phyloP scores from a whole-genome alignment of 1,140 invertebrate genomes.

The Prorops nasuta region DNA sequence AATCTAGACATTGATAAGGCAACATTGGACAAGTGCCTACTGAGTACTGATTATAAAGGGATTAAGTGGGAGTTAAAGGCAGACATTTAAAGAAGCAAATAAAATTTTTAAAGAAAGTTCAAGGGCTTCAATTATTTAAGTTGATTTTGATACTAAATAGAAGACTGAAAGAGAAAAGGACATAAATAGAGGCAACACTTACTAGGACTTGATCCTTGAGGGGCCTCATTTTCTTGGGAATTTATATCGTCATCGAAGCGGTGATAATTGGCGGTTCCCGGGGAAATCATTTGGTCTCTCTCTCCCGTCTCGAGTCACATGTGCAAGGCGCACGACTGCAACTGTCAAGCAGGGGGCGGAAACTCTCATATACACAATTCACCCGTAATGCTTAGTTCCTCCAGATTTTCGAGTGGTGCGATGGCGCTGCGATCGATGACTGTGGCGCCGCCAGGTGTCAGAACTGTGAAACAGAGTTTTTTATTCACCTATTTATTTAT shows the following conservation, averaged over 20 bases:
- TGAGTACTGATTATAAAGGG: constrained; percentile 12
- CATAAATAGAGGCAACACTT: constrained; percentile 13
- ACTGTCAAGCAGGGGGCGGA: too few relatives aligned
- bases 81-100: constrained; percentile 4
- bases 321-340: too few relatives aligned
- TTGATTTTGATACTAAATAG: neutral
- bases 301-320: too few relatives aligned
- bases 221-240: constrained; percentile 25
- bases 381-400: too few relatives aligned
- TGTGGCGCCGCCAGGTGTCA: too few relatives aligned
- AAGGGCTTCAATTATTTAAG: constrained; percentile 1
- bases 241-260: constrained; percentile 37
- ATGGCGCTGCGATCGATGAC: too few relatives aligned
- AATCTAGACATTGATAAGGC: too few relatives aligned
- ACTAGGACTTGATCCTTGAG: constrained; percentile 37
- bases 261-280: constrained; percentile 34
- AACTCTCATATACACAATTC: too few relatives aligned
- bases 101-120: constrained; percentile 1
- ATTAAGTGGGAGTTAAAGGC: neutral
- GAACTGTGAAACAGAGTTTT: too few relatives aligned
- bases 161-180: constrained; percentile 10
- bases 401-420: too few relatives aligned
- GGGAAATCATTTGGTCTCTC: constrained; percentile 38
- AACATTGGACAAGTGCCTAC: too few relatives aligned
- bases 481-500: too few relatives aligned